Evolutionary conservation across 2,888 invertebrate species (phyloP), one percentile per base, ranked within the genome.

Genomic region (Pterostichus madidus): DNA sequence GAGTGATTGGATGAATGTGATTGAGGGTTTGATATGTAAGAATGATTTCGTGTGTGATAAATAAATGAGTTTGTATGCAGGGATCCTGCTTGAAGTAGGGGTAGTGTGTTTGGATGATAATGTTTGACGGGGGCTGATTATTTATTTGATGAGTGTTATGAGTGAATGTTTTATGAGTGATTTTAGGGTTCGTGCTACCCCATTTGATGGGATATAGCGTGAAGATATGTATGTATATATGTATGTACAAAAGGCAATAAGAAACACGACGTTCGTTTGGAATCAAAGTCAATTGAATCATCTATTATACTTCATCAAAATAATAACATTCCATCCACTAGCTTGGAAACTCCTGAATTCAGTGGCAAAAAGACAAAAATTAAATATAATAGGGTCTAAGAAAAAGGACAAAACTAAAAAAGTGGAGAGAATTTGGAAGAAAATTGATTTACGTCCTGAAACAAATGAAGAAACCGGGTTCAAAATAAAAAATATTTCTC

Each of bases 371-470:
- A 61, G 17, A 24, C 61, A 61, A 61, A 61, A 61, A 61, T 17
- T 61, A 61, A 61, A 61, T 61, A 6, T 17, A 15, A 61, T n/a
- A 10, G 17, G 1, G 6, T 15, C 61, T 61, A 61, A n/a, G n/a
- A n/a, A n/a, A n/a, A n/a, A n/a, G n/a, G n/a, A 61, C 17, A 10
- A 61, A 61, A 61, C 13, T 24, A 17, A 61, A 13, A 61, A 61
- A 61, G n/a, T 5, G 6, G 61, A 24, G 17, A 5, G 24, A 17
- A 61, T 1, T 17, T 61, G 24, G 61, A 24, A 4, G 17, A 61
- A 61, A 15, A 61, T 61, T 61, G 61, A 61, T 61, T 10, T 61
- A 61, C 7, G 61, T 6, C 24, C 61, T 61, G 24, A 61, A 61
- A 61, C 24, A 17, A 17, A 61, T 61, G 61, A 61, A 10, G 32